phyloP scores from a whole-genome alignment of 2,113 vertebrate genomes.

The Chamaea fasciata region DNA sequence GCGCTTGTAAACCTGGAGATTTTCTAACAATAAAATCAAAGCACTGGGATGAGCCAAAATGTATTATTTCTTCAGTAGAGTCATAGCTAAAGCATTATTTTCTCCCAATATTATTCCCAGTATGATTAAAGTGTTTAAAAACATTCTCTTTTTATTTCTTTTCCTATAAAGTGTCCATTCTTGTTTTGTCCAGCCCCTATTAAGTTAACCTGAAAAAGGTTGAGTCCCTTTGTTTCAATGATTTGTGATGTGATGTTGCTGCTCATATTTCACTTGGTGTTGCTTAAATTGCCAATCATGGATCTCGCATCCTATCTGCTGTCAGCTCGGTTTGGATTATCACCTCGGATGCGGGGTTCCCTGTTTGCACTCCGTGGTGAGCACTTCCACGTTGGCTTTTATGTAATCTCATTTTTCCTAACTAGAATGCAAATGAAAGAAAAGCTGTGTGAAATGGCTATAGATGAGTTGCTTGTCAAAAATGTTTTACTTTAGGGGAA shows the following conservation, averaged over 20 bases:
- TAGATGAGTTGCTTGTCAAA: conserved; percentile 83
- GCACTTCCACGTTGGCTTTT: conserved; percentile 71
- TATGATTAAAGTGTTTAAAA: conserved; percentile 1
- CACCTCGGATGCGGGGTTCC: conserved; percentile 63
- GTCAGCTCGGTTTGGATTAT: conserved; percentile 63
- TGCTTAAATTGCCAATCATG: conserved; percentile 72
- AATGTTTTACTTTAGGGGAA: conserved; percentile 70
- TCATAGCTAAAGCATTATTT: background rate
- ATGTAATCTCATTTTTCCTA: conserved; percentile 81
- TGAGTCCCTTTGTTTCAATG: conserved; percentile 66
- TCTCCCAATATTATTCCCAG: background rate
- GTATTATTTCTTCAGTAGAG: background rate
- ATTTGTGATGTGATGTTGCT: conserved; percentile 72
- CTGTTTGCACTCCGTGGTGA: conserved; percentile 34
- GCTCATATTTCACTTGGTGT: conserved; percentile 72
- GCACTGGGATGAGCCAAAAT: conserved; percentile 13
- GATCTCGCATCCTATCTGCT: conserved; percentile 70
- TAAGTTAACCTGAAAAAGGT: conserved; percentile 66
- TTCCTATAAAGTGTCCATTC: conserved; percentile 53
- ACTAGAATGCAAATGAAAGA: conserved; percentile 87
- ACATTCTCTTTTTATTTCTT: background rate
- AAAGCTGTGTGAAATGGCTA: conserved; percentile 80
- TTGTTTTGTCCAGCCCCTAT: conserved; percentile 55
- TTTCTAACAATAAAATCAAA: conserved; percentile 40
- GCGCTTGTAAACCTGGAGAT: conserved; percentile 35